Base-by-base conservation (phyloP, 64 coral and sea anemone genomes). In the Acropora tenuis region DNA sequence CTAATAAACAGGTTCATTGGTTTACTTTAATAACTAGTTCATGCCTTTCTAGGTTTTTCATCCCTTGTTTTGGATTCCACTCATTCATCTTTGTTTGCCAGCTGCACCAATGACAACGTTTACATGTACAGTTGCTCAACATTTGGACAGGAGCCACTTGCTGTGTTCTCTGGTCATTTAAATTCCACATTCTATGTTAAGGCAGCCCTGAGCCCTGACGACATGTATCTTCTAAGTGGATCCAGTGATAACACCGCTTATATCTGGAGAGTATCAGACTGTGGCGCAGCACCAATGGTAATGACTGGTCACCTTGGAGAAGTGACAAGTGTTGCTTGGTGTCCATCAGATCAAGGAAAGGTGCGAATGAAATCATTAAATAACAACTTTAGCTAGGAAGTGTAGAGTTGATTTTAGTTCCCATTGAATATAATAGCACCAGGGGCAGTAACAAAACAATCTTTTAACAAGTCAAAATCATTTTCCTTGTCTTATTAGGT, bases 141-240 rank as follows among this genome's bases (percentile, higher is more conserved):
- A 18, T 79, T 93, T 9, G 87, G 87, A 66, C 84, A 89, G 13
- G 41, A 94, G 30, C 97, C 97, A 30, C 76, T 99, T 17, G 75
- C 72, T 43, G 82, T 87, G n/a, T 99, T 93, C 74, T 57, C 58
- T 84, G 97, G 97, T 15, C 97, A 99, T 73, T 41, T 73, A 43
- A 99, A 99, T 47, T 93, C 97, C 44, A 96, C 97, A 46, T 99
- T 99, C 88, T 99, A 99, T 50, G 94, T 99, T 50, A 99, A 99
- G 78, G 81, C 94, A 43, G 83, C 97, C 18, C 85, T 99, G 11
- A 99, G 97, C 80, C 94, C 97, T 78, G 87, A 99, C 77, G 91
- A 96, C 68, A 73, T 90, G 60, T 99, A 89, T 52, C 57, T 99
- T 16, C 42, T 99, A 3, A 95, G 94, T 89, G 97, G 97, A 49